Evolutionary conservation across 2,888 invertebrate species (phyloP), one percentile per base, ranked within the genome.

Genomic region (Ctena decussata): DNA sequence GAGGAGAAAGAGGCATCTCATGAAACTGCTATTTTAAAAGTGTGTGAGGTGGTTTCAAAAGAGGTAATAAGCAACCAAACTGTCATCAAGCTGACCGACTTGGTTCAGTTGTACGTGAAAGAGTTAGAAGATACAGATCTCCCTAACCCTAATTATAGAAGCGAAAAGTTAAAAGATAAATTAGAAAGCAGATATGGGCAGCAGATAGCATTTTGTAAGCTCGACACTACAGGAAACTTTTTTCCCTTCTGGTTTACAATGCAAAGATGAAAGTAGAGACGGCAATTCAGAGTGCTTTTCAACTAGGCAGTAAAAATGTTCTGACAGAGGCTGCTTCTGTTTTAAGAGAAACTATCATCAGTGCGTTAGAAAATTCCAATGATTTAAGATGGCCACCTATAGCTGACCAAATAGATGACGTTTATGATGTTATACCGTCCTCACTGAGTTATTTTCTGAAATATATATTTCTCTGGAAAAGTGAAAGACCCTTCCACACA

Each of bases 311-410:
- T 30, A 53, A 65, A 41, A 41, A 77, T 53, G 37, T 70, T 35
- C 11, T 75, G 70, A 30, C 35, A 24, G 77, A 86, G 21, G 18
- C 75, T 69, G 82, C 70, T 69, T 8, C 30, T 35, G 30, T 65
- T 44, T 60, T 86, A 41, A 39, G 80, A 39, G 46, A 53, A 15
- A 30, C 57, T 5, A 77, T 86, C 27, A 12, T 80, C 18, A 74
- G 49, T 30, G 75, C 74, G n/a, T 85, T 75, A 60, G 65, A 81
- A 21, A 41, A 49, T 32, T 69, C 78, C 18, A 30, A 21, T 57
- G 71, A 76, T 15, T n/a, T 82, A 32, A 6, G n/a, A 53, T 84
- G 82, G 82, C 79, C 84, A 37, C 84, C 79, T 21, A 82, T 72
- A 44, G 73, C 80, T 32, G 60, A 79, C 15, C 35, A 78, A 15